These are phyloP conservation scores for Leptobrachium leishanense DNA, from an alignment of 2,113 vertebrate genomes.

Conservation along the genomic window DNA sequence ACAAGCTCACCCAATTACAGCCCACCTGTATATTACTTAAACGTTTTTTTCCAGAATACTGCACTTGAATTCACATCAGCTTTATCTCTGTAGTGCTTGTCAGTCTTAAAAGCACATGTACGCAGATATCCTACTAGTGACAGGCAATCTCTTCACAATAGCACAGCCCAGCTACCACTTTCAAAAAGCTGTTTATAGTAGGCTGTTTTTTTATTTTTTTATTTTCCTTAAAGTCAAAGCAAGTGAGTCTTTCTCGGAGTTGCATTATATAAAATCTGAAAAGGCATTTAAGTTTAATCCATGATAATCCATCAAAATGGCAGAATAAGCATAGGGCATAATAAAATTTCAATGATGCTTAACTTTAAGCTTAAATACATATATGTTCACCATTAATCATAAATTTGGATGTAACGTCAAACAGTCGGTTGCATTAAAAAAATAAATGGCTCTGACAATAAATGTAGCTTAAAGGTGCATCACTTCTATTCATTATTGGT, in stretches of 20 bases:
- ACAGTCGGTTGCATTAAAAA: not conserved
- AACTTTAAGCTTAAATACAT: not conserved
- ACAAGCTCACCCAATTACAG: constrained; percentile 4
- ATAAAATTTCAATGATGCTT: not conserved
- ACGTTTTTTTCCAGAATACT: constrained; percentile 1
- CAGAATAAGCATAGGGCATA: not conserved
- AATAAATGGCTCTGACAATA: not conserved
- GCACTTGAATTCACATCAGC: constrained; percentile 3
- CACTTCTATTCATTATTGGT: not conserved
- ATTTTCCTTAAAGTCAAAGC: constrained; percentile 2
- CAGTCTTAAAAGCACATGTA: constrained; percentile 12
- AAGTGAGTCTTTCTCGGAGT: not conserved
- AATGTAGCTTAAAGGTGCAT: not conserved
- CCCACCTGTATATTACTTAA: constrained; percentile 8
- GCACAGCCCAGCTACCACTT: constrained; percentile 18
- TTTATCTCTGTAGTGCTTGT: not conserved
- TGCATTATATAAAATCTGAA: not conserved
- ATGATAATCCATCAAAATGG: constrained; percentile 1
- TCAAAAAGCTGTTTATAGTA: constrained; percentile 5
- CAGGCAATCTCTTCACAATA: constrained; percentile 24
- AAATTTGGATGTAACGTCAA: not conserved
- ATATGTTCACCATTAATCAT: not conserved
- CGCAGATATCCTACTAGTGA: constrained; percentile 12
- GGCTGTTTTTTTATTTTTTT: not conserved
- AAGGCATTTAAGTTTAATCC: not conserved